Evolutionary conservation across 2,888 invertebrate genomes (phyloP).

Genomic region (Ophonus ardosiacus): DNA sequence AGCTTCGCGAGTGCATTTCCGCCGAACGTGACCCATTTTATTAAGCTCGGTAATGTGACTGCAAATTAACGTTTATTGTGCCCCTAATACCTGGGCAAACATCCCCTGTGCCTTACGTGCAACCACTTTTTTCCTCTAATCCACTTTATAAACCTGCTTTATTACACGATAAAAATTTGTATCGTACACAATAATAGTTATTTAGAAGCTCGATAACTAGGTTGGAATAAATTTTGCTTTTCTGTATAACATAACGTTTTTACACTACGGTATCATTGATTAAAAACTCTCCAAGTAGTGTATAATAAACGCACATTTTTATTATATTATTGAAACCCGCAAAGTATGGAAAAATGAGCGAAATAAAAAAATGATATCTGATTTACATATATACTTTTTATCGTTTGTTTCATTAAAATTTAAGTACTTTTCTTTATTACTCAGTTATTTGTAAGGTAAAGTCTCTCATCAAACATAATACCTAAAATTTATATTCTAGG

Average conservation of each 20-base stretch:
- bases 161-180: constrained; percentile 44
- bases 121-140: constrained; percentile 32
- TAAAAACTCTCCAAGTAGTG: too few species aligned
- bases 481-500: constrained; percentile 30
- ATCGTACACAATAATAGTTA: constrained; percentile 22
- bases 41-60: constrained; percentile 55
- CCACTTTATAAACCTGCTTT: constrained; percentile 39
- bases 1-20: constrained; percentile 34
- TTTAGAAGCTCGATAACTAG: constrained; percentile 2
- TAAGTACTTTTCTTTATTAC: background rate
- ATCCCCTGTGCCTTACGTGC: background rate
- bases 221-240: background rate
- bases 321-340: too few species aligned
- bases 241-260: too few species aligned
- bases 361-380: too few species aligned
- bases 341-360: too few species aligned
- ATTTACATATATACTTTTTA: too few species aligned
- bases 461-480: background rate
- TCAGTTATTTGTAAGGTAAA: background rate
- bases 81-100: constrained; percentile 46
- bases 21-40: constrained; percentile 59
- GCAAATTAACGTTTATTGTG: constrained; percentile 61
- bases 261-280: too few species aligned
- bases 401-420: too few species aligned
- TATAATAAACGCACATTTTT: too few species aligned